Base-by-base conservation (phyloP, 2,888 invertebrate genomes). In the Trissolcus brochymenae region DNA sequence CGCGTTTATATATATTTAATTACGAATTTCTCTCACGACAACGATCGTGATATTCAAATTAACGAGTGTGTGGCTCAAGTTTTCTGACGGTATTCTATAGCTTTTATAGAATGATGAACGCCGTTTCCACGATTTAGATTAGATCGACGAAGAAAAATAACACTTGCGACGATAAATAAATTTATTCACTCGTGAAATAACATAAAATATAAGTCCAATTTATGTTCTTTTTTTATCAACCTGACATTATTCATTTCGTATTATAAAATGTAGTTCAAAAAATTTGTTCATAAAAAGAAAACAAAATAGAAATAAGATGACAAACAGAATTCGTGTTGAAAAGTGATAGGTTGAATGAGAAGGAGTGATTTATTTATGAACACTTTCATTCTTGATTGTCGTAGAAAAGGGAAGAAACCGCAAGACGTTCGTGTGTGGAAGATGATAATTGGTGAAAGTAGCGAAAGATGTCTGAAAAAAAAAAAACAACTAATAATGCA, bases 371-470 rank as follows among this genome's bases (percentile, higher is more conserved):
- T 46, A n/a, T n/a, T 16, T 35, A 35, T 35, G 35, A 16, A 46
- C 51, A 51, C 51, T 51, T 51, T 51, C 51, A 51, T 19, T 59
- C 54, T 67, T 25, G 56, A 75, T 51, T 59, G 46, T 53, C 62
- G 14, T 56, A 62, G 73, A 73, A 67, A 76, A 62, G 65, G 66
- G 53, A 55, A 65, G 68, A 75, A 76, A 56, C 65, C 65, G 61
- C 50, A 54, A 60, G 55, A 54, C 60, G 60, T 29, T 51, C 46
- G 46, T 46, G 29, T 16, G 19, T 14, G 6, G 6, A 46, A 25
- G 55, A 7, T 62, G 55, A 29, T 80, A 75, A 79, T 80, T 80
- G 75, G 80, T 79, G 79, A 79, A 80, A 79, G 80, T 76, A 64
- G 53, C 60, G 76, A 75, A 59, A 59, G 66, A 68, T 17, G 49